Evolutionary conservation across 2,113 vertebrate species (phyloP).

Genomic region (Pomatorhinus ruficollis): DNA sequence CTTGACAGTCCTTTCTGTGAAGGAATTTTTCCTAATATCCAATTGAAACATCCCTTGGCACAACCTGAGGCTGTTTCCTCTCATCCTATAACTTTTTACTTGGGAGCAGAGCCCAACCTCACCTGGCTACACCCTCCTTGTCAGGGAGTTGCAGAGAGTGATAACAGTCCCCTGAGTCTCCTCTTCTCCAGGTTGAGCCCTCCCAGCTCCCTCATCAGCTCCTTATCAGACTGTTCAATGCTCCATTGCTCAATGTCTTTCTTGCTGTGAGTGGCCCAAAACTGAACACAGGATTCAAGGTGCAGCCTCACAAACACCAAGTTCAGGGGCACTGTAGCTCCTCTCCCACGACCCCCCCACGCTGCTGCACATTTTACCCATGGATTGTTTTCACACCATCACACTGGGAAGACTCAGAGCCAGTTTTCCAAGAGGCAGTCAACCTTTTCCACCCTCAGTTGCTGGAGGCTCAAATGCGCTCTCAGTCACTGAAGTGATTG

Average conservation of each 20-base stretch:
- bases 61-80: not conserved
- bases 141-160: not conserved
- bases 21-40: not conserved
- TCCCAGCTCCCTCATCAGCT: not conserved
- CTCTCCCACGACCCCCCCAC: fast-evolving
- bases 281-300: not conserved
- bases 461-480: not conserved
- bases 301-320: not conserved
- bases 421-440: not conserved
- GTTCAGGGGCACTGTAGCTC: not conserved
- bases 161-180: not conserved
- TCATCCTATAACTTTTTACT: not conserved
- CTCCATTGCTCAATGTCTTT: not conserved
- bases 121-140: not conserved
- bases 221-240: not conserved
- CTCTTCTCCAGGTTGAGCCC: not conserved
- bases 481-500: not conserved
- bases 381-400: not conserved
- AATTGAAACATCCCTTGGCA: not conserved
- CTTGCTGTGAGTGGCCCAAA: not conserved
- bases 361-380: not conserved
- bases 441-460: not conserved
- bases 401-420: fast-evolving
- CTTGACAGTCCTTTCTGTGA: not conserved
- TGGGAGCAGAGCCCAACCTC: not conserved